Percentiles rank a stretch among this genome's conserved stretches.
phyloP scores from a whole-genome alignment of 1,140 invertebrate species.

The Drosophila kurseongensis region DNA sequence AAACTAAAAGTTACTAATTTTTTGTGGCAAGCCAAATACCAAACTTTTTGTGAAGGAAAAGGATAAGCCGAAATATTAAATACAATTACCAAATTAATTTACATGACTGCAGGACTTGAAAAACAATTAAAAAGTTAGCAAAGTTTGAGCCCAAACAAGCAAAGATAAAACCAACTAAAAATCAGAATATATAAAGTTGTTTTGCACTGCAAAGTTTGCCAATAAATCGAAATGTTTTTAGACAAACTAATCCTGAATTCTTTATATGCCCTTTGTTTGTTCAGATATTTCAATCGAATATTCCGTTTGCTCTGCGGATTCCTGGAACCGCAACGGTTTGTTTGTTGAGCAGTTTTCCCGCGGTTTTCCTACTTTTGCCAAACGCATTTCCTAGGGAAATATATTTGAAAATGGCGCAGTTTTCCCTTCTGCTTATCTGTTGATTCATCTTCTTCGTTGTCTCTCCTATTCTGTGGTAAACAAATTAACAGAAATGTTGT shows the following conservation, averaged over 20 bases:
- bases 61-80: conserved; percentile 36
- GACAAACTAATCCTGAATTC: conserved; percentile 30
- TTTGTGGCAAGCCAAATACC: conserved; percentile 16
- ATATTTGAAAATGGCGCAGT: conserved; percentile 37
- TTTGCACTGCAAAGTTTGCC: conserved; percentile 31
- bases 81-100: conserved; percentile 52
- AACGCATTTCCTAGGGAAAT: conserved; percentile 25
- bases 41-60: conserved; percentile 2
- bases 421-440: conserved; percentile 40
- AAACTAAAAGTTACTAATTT: conserved; percentile 31
- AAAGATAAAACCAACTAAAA: conserved; percentile 1
- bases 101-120: conserved; percentile 15
- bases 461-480: conserved; percentile 24
- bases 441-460: conserved; percentile 11
- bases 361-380: conserved; percentile 27
- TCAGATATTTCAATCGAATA: conserved; percentile 35
- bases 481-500: conserved; percentile 49
- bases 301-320: conserved; percentile 30
- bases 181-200: not conserved
- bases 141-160: conserved; percentile 5
- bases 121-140: conserved; percentile 52
- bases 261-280: not conserved
- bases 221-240: conserved; percentile 45
- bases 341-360: conserved; percentile 34
- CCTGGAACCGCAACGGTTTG: conserved; percentile 35